Base-by-base conservation (phyloP, 1,140 invertebrate genomes). In the Drosophila jambulina region DNA sequence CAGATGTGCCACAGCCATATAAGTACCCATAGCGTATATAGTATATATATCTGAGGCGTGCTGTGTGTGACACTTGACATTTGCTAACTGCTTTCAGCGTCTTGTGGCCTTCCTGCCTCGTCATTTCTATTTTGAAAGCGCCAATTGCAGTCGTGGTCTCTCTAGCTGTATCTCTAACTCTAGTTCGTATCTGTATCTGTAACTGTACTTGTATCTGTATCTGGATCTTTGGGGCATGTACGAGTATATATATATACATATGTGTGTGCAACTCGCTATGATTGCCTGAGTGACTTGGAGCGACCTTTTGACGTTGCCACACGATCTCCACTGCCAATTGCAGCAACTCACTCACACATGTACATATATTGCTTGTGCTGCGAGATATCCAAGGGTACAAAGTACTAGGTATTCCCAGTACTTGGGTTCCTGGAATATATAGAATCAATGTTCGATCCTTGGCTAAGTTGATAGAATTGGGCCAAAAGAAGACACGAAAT, bases 51-150 rank as follows among this genome's bases (percentile, higher is more conserved):
- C 10, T 53, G 38, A 43, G 43, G 65, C 46, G 48, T 51, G 42
- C 32, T 54, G 69, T 72, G 70, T 51, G 61, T 80, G 82, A 49
- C 82, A 77, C 82, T 81, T 85, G 82, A 85, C 82, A 85, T 85
- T 85, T 85, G 74, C 71, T 61, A 56, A 80, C 64, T 70, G 63
- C 62, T 68, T 77, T 75, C 68, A 7, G 71, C 40, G 25, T 27
- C 56, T 40, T 56, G 15, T 25, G 42, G 45, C 48, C 48, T 53
- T 34, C 38, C 48, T 53, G 27, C 32, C 56, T 83, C 79, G 76
- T 86, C 79, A 86, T 86, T 82, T 87, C 83, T 86, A 86, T 87
- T 87, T 87, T 72, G 53, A 60, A 81, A 64, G 53, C 56, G 42
- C 51, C 67, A 64, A 77, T 57, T 80, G 69, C 69, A 80, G 27